Conservation (phyloP, 2,113 vertebrate species). For the Nyctibius bracteatus region DNA sequence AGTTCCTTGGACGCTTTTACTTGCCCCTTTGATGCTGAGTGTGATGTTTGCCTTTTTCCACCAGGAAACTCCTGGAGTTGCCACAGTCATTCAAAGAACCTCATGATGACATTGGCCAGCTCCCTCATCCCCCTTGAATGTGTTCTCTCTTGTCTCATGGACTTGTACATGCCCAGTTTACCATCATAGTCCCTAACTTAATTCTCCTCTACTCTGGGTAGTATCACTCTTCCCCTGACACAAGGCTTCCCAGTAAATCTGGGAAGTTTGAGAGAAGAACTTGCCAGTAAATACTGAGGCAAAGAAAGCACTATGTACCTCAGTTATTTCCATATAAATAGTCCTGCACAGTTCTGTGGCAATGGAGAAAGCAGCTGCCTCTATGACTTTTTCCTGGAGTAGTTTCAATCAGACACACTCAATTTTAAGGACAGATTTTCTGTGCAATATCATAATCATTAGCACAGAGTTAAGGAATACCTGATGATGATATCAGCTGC, state of each 20-base stretch:
- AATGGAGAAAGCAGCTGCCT: background rate
- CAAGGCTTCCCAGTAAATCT: background rate
- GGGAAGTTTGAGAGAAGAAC: background rate
- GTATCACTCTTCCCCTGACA: background rate
- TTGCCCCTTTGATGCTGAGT: background rate
- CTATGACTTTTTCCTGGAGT: background rate
- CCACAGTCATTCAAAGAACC: background rate
- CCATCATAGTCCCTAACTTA: background rate
- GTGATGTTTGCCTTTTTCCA: background rate
- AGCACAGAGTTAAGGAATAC: background rate
- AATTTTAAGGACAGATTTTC: background rate
- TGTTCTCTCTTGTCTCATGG: background rate
- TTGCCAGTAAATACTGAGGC: background rate
- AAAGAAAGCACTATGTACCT: background rate
- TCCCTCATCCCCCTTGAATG: accelerated
- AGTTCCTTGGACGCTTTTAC: background rate
- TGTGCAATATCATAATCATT: background rate
- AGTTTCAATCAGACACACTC: background rate
- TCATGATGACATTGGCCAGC: background rate
- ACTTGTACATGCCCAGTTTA: background rate
- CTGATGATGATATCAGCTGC: background rate
- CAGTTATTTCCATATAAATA: background rate
- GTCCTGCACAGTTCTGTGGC: background rate
- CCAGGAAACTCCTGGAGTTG: background rate
- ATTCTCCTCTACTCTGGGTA: background rate